Conservation (phyloP, 2,113 vertebrate genomes). For the Toxostoma redivivum region DNA sequence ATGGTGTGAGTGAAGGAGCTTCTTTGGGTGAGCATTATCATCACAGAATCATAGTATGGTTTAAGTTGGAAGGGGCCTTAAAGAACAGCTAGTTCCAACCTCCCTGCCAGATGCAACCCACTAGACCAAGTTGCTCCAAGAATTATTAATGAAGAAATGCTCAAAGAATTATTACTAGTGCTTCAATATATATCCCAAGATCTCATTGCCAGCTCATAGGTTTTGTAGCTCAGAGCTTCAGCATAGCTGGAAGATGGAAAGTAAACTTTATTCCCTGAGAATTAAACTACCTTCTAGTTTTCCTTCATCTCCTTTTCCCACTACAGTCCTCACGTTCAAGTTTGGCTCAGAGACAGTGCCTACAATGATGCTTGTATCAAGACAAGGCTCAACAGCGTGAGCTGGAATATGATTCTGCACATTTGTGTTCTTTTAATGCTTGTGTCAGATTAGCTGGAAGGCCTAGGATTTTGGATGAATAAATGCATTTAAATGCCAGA, state of each 20-base stretch:
- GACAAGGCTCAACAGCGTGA: neutral
- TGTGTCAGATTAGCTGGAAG: neutral
- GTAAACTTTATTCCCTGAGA: neutral
- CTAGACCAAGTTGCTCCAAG: neutral
- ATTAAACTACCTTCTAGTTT: neutral
- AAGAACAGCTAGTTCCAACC: neutral
- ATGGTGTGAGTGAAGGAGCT: neutral
- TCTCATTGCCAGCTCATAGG: neutral
- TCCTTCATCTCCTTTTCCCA: neutral
- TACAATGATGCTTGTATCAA: neutral
- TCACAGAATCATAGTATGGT: neutral
- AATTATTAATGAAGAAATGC: neutral
- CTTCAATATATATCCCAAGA: accelerated
- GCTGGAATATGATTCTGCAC: neutral
- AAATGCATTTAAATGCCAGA: neutral
- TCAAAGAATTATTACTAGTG: neutral
- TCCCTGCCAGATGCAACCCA: neutral
- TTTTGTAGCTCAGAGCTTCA: neutral
- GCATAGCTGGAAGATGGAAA: neutral
- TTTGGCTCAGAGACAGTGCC: neutral
- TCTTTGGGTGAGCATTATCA: neutral
- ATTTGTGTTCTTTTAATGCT: neutral
- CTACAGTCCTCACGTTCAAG: neutral
- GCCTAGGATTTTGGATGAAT: neutral
- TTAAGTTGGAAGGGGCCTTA: neutral